Evolutionary conservation across 2,888 invertebrate genomes (phyloP).

Genomic region (Pristionchus maxplancki): DNA sequence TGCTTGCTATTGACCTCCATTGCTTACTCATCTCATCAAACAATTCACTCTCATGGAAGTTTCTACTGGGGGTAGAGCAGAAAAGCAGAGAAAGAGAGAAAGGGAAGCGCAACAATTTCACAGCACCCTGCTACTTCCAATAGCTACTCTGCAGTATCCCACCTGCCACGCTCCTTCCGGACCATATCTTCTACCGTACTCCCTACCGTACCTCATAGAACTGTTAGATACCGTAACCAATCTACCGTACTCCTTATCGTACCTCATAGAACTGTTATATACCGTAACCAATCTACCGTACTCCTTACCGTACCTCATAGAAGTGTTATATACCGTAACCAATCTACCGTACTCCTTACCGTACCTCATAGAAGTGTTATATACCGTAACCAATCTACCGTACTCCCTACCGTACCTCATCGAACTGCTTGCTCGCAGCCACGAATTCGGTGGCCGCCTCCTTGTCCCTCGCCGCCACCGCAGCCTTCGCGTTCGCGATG

Average conservation of each 20-base stretch:
- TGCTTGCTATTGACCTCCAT: not conserved
- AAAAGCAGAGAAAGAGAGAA: not conserved
- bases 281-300: too few species aligned
- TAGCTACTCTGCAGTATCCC: too few species aligned
- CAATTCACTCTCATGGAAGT: not conserved
- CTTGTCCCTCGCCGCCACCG: constrained; percentile 63
- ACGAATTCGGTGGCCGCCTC: constrained; percentile 65
- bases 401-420: constrained; percentile 59
- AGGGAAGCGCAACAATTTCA: not conserved
- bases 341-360: not conserved
- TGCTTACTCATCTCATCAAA: not conserved
- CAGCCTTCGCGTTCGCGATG: constrained; percentile 65
- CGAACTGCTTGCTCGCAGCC: constrained; percentile 66
- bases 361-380: too few species aligned
- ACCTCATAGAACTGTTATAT: too few species aligned
- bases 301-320: too few species aligned
- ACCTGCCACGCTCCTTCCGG: not conserved
- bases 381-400: too few species aligned
- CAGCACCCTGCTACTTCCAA: not conserved
- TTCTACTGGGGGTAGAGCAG: not conserved
- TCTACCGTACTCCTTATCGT: too few species aligned
- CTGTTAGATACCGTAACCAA: too few species aligned
- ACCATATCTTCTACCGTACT: too few species aligned
- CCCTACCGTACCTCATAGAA: too few species aligned
- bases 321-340: too few species aligned